These are phyloP conservation scores for Drosophila paulistorum DNA, from an alignment of 1,140 invertebrate genomes.

Conservation along the genomic window DNA sequence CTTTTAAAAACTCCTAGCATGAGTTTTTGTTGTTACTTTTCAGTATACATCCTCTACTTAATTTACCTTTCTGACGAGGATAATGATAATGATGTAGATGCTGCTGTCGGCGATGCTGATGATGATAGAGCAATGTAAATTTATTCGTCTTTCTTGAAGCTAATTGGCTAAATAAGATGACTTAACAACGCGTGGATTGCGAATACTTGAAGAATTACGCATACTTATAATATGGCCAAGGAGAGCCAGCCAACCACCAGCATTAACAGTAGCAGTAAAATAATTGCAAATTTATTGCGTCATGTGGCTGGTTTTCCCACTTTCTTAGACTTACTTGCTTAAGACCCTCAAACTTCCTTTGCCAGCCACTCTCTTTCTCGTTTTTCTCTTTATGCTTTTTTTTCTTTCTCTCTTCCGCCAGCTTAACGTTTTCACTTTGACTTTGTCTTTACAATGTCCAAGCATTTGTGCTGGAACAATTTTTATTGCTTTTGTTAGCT, in stretches of 20 bases:
- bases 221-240: constrained; percentile 31
- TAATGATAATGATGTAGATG: constrained; percentile 6
- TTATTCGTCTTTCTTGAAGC: constrained; percentile 38
- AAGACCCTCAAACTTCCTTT: not conserved
- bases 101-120: constrained; percentile 11
- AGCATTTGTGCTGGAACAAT: constrained; percentile 36
- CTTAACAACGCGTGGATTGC: constrained; percentile 42
- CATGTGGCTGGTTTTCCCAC: constrained; percentile 30
- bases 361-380: not conserved
- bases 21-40: constrained; percentile 13
- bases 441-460: constrained; percentile 48
- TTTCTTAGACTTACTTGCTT: not conserved
- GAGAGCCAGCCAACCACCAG: not conserved
- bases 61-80: not conserved
- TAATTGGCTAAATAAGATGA: constrained; percentile 72
- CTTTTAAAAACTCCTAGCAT: constrained; percentile 12
- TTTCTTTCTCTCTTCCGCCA: not conserved
- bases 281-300: constrained; percentile 75
- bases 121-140: constrained; percentile 47
- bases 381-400: not conserved
- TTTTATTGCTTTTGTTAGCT: constrained; percentile 53
- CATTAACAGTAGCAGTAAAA: constrained; percentile 21
- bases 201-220: constrained; percentile 47
- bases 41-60: not conserved
- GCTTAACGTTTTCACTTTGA: constrained; percentile 9